phyloP scores from a whole-genome alignment of 1,140 invertebrate genomes.

The Wiebesia pumilae region DNA sequence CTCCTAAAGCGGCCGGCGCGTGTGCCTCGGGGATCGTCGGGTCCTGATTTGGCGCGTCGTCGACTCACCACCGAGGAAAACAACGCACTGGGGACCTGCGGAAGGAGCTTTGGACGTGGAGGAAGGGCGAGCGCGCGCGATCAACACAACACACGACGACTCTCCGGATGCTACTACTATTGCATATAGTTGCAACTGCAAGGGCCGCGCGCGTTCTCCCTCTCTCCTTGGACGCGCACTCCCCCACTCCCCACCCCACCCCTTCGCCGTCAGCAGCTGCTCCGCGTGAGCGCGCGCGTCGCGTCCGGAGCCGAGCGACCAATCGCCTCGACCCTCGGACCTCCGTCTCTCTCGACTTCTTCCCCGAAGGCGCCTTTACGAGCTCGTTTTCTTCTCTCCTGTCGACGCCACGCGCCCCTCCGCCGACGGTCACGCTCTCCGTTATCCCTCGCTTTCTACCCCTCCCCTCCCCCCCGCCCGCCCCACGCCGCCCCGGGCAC shows the following conservation, averaged over 20 bases:
- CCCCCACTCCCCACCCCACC: not conserved
- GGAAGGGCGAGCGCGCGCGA: not conserved
- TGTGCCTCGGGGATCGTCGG: too few relatives aligned
- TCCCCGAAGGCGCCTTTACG: not conserved
- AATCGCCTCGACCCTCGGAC: not conserved
- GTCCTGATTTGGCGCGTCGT: too few relatives aligned
- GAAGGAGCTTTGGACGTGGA: not conserved
- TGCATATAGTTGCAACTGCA: constrained; percentile 19
- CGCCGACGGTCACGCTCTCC: too few relatives aligned
- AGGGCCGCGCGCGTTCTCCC: constrained; percentile 24
- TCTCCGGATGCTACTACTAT: constrained; percentile 22
- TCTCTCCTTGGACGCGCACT: not conserved
- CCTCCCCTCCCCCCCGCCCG: not conserved
- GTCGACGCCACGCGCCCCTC: too few relatives aligned
- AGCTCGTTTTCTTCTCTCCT: not conserved
- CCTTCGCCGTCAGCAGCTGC: not conserved
- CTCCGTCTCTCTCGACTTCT: not conserved
- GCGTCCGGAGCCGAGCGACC: not conserved
- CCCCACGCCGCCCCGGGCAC: not conserved
- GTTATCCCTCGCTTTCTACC: not conserved
- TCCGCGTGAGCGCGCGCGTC: not conserved
- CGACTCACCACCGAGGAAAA: not conserved
- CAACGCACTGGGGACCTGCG: not conserved
- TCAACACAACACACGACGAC: not conserved
- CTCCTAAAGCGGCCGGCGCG: too few relatives aligned